Evolutionary conservation across 1,140 invertebrate species (phyloP).

Genomic region (Anadara kagoshimensis): DNA sequence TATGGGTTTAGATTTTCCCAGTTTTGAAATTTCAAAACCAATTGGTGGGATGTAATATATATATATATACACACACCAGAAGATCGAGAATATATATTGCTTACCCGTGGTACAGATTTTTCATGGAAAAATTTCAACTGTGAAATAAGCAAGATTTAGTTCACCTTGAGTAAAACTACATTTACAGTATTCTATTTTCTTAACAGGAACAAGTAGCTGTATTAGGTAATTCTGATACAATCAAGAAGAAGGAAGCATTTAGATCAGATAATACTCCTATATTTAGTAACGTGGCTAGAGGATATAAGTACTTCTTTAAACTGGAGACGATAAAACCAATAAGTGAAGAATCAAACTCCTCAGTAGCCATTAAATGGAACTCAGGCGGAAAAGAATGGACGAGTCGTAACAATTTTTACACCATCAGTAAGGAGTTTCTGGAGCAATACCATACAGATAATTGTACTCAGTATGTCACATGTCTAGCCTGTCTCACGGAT

Average conservation of each 20-base stretch:
- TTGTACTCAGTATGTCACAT: conserved; percentile 87
- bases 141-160: conserved; percentile 20
- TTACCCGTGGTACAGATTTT: too few species aligned
- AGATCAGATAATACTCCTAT: conserved; percentile 33
- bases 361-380: conserved; percentile 26
- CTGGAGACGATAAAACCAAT: conserved; percentile 14
- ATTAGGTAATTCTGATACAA: neutral
- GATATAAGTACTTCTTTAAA: conserved; percentile 80
- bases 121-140: too few species aligned
- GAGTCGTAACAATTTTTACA: conserved; percentile 66
- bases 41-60: too few species aligned
- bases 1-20: too few species aligned
- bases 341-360: neutral
- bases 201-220: neutral
- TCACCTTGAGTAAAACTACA: neutral
- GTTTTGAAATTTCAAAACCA: too few species aligned
- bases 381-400: neutral
- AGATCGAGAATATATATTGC: too few species aligned
- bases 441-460: conserved; percentile 81
- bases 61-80: too few species aligned
- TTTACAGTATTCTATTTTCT: neutral
- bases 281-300: conserved; percentile 59
- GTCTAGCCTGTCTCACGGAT: conserved; percentile 90
- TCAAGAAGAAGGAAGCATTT: conserved; percentile 10
- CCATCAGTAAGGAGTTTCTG: conserved; percentile 91